These are phyloP conservation scores for Poeciliopsis prolifica DNA, from an alignment of 2,113 vertebrate species.

Conservation along the genomic window DNA sequence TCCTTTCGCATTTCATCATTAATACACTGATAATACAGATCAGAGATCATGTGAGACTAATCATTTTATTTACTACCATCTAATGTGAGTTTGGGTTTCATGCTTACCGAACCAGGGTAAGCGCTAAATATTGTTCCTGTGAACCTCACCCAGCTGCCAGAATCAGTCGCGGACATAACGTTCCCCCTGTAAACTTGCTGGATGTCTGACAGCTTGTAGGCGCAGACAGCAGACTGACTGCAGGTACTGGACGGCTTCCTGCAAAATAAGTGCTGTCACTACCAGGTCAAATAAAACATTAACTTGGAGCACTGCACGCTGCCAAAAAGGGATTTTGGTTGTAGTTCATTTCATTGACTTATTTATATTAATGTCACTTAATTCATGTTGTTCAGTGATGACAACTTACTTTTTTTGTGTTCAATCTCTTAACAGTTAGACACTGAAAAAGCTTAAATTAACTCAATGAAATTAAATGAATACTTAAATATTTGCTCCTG, in stretches of 20 bases:
- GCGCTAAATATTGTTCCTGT: conserved; percentile 7
- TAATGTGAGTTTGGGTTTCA: background rate
- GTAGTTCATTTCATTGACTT: no score
- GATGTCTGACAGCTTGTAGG: background rate
- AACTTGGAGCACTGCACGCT: no score
- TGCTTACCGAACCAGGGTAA: conserved; percentile 29
- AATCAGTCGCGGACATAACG: conserved; percentile 22
- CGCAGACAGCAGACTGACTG: background rate
- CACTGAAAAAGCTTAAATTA: no score
- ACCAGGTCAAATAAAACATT: no score
- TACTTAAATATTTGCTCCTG: no score
- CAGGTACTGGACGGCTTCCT: conserved; percentile 24
- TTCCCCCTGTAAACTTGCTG: conserved; percentile 28
- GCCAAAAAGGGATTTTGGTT: no score
- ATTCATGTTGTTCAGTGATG: no score
- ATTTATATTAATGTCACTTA: no score
- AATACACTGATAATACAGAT: conserved; percentile 33
- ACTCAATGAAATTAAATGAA: no score
- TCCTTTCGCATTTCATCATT: conserved; percentile 13
- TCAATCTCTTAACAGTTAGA: no score
- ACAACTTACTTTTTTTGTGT: no score
- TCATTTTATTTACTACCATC: background rate
- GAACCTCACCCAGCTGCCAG: conserved; percentile 25
- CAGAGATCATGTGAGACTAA: background rate
- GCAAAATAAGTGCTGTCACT: background rate